A percentile compares a stretch with the other conserved stretches of the same genome.
Evolutionary conservation across 2,797 vertebrate species (phyloP).

Genomic region (Adrianichthys oophorus): DNA sequence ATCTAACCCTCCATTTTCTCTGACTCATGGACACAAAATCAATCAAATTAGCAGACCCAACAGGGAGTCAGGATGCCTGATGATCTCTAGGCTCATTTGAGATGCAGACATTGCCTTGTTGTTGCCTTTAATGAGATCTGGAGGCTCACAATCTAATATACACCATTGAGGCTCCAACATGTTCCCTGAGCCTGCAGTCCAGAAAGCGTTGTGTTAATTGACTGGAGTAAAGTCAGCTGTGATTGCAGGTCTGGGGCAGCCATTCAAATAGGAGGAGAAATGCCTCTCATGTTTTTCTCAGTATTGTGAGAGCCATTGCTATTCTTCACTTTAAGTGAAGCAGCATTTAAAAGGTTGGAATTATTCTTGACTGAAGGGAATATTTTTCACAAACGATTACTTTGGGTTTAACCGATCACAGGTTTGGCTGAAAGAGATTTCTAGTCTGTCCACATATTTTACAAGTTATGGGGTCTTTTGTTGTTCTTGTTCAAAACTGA

Average conservation of each 20-base stretch:
- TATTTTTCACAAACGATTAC: conserved; percentile 9
- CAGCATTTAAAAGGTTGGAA: conserved; percentile 9
- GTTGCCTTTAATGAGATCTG: conserved; percentile 78
- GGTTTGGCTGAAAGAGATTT: conserved; percentile 3
- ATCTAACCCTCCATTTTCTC: conserved; percentile 28
- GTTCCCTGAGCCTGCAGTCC: conserved; percentile 56
- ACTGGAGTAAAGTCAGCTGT: conserved; percentile 66
- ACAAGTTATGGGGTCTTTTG: neutral
- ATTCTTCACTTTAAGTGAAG: conserved; percentile 11
- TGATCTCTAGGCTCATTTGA: conserved; percentile 65
- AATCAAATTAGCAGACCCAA: conserved; percentile 60
- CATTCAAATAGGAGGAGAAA: conserved; percentile 35
- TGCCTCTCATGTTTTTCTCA: conserved; percentile 11
- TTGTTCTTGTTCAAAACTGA: too few relatives aligned
- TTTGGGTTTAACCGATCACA: neutral
- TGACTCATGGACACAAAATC: conserved; percentile 45
- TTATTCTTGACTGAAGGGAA: conserved; percentile 10
- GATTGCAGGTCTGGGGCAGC: conserved; percentile 52
- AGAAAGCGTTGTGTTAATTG: conserved; percentile 66
- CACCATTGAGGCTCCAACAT: conserved; percentile 67
- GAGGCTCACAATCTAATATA: conserved; percentile 77
- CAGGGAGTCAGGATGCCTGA: conserved; percentile 59
- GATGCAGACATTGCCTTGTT: conserved; percentile 76
- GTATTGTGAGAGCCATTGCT: neutral
- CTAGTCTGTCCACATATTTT: neutral